Evolutionary conservation across 2,113 vertebrate genomes (phyloP).

Genomic region (Nesogale talazaci): DNA sequence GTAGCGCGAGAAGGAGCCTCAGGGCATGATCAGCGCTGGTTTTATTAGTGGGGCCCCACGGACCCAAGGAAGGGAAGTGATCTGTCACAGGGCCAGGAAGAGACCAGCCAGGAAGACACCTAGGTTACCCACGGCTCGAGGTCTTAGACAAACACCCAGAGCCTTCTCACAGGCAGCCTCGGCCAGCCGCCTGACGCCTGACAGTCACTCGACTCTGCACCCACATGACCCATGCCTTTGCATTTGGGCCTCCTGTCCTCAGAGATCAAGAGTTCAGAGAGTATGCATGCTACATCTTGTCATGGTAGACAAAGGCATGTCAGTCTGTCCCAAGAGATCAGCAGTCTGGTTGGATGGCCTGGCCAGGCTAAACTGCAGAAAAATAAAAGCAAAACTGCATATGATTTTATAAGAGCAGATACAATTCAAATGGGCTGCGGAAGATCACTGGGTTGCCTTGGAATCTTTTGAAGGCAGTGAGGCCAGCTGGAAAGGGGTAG

Average conservation of each 20-base stretch:
- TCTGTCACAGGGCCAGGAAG: not conserved
- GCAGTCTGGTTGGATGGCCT: not conserved
- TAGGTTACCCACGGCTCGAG: fast-evolving
- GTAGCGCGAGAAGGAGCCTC: not conserved
- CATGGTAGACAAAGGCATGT: not conserved
- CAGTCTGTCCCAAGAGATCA: not conserved
- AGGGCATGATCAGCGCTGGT: not conserved
- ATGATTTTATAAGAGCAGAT: not conserved
- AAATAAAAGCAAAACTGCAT: not conserved
- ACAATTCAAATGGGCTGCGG: not conserved
- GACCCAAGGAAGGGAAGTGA: not conserved
- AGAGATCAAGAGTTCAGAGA: not conserved
- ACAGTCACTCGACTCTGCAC: not conserved
- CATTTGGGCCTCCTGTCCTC: not conserved
- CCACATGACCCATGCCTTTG: not conserved
- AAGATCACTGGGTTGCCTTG: not conserved
- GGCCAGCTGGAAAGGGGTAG: not conserved
- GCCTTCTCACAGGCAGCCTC: not conserved
- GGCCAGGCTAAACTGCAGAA: not conserved
- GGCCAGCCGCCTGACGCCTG: not conserved
- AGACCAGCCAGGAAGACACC: not conserved
- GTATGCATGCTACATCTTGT: not conserved
- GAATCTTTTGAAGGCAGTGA: not conserved
- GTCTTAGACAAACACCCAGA: not conserved
- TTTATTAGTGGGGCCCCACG: not conserved